phyloP scores from a whole-genome alignment of 37 sponge, comb jelly and placozoan species.

The Bolinopsis microptera region DNA sequence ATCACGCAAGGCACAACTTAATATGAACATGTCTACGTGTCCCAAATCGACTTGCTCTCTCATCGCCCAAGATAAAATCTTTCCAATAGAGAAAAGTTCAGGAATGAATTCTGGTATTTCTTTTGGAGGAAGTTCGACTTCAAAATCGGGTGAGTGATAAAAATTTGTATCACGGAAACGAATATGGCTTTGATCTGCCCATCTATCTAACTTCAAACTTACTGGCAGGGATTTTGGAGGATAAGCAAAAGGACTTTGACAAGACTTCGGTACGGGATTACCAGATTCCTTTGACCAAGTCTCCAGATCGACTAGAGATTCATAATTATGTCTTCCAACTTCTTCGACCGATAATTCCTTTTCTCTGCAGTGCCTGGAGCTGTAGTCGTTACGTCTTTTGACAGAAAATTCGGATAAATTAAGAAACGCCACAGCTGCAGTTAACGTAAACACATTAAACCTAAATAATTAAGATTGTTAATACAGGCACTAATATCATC shows the following conservation, averaged over 20 bases:
- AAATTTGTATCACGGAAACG: background rate
- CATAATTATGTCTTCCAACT: background rate
- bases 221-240: background rate
- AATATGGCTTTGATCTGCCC: background rate
- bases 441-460: too few species aligned
- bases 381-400: background rate
- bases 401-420: too few species aligned
- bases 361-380: background rate
- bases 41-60: background rate
- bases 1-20: constrained; percentile 12
- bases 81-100: background rate
- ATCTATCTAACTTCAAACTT: background rate
- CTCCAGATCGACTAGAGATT: background rate
- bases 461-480: too few species aligned
- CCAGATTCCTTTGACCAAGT: background rate
- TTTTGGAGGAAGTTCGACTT: background rate
- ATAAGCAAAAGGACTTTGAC: background rate
- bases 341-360: background rate
- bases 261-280: background rate
- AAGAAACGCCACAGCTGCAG: too few species aligned
- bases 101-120: constrained; percentile 22
- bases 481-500: too few species aligned
- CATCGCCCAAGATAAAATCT: background rate
- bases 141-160: background rate
- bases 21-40: background rate